Evolutionary conservation across 1,140 invertebrate genomes (phyloP), one percentile per base, ranked within the genome.

Genomic region (Platorchestia sp.): DNA sequence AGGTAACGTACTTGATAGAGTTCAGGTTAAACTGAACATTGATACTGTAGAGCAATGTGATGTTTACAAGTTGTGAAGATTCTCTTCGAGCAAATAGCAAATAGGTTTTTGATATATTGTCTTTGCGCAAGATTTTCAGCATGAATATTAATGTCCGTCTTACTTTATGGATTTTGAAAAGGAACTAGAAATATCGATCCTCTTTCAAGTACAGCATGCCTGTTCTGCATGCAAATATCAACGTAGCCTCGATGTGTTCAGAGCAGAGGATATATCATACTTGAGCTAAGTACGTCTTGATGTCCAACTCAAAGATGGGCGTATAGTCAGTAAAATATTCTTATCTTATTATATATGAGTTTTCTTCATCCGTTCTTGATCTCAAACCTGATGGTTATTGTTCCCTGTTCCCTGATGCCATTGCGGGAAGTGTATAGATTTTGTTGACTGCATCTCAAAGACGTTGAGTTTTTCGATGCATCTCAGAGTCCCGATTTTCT

Each of bases 311-410:
- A 45, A 44, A 47, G 41, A 93, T 93, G 91, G 91, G 14, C 91
- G 45, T 93, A 45, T 93, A 93, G 45, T 44, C 91, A 45, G 27
- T 93, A 93, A 93, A 75, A 93, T 93, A 93, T 93, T 93, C 91
- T 93, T 93, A 93, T 93, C 91, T 93, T 93, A 93, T 45, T 93
- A 93, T 40, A 47, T 10, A 47, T 45, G 91, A 44, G 43, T 45
- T 93, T 93, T 93, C 40, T 93, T 93, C 45, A 6, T 42, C 87
- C 59, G 59, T 75, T 75, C 59, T 75, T 75, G n/a, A n/a, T n/a
- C n/a, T n/a, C n/a, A n/a, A n/a, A n/a, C n/a, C n/a, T n/a, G n/a
- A n/a, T n/a, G n/a, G n/a, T n/a, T n/a, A n/a, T n/a, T n/a, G n/a
- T n/a, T n/a, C n/a, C n/a, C n/a, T n/a, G n/a, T n/a, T n/a, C n/a